A percentile compares a stretch with the other conserved stretches of the same genome.
Evolutionary conservation across 2,113 vertebrate species (phyloP).

Genomic region (Dicaeum eximium): DNA sequence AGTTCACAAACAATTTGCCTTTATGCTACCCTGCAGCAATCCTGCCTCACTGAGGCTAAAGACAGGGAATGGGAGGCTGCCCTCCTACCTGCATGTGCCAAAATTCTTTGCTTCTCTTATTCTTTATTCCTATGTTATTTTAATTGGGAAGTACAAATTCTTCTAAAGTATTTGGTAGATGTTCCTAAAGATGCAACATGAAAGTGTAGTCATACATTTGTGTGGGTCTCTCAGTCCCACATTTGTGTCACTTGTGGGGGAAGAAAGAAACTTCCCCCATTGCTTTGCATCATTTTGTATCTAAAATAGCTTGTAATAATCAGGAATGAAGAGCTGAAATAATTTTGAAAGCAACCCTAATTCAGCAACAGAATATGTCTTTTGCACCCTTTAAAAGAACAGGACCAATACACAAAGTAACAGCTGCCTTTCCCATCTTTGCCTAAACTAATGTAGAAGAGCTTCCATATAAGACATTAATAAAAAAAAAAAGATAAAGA

Average conservation of each 20-base stretch:
- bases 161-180: background rate
- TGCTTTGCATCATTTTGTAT: background rate
- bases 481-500: background rate
- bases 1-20: background rate
- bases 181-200: background rate
- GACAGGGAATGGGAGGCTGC: background rate
- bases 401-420: background rate
- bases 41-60: background rate
- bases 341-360: background rate
- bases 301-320: background rate
- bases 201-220: background rate
- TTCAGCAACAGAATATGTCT: background rate
- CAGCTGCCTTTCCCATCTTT: background rate
- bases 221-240: background rate
- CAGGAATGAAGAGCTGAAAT: background rate
- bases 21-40: background rate
- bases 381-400: background rate
- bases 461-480: background rate
- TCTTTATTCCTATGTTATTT: background rate
- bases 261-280: background rate
- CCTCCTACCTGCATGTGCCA: accelerated
- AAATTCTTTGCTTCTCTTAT: background rate
- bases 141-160: background rate
- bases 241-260: background rate
- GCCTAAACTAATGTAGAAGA: background rate